Percentiles rank a stretch among this genome's conserved stretches.
These are phyloP conservation scores for Calyptommatus sinebrachiatus DNA, from an alignment of 2,113 vertebrate species.

Conservation along the genomic window DNA sequence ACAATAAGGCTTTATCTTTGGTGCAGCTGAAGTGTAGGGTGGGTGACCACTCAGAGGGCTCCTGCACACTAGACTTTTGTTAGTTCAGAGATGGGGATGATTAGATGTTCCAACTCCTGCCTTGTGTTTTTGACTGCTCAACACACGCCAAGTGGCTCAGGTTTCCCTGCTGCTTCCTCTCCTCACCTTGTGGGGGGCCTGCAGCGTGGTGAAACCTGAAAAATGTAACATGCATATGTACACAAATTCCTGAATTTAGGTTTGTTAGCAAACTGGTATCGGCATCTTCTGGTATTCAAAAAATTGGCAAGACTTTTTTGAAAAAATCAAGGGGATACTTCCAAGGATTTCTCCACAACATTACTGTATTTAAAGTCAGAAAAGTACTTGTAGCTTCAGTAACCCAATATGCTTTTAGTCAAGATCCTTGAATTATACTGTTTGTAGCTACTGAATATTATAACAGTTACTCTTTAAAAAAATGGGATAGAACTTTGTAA, in stretches of 20 bases:
- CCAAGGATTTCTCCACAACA: no score
- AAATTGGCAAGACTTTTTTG: no score
- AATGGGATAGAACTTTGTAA: no score
- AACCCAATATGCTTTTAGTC: no score
- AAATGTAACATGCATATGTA: no score
- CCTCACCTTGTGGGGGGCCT: not conserved
- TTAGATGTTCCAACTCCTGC: conserved; percentile 13
- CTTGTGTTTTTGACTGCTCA: not conserved
- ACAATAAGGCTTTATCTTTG: conserved; percentile 75
- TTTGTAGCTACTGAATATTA: no score
- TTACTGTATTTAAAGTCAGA: no score
- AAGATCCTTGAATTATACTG: no score
- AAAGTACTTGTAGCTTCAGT: no score
- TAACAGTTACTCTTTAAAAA: no score
- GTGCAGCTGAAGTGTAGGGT: conserved; percentile 70
- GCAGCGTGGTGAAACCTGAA: not conserved
- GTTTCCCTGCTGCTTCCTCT: not conserved
- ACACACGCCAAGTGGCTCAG: not conserved
- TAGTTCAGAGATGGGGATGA: not conserved
- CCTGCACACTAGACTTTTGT: conserved; percentile 79
- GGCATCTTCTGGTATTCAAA: not conserved
- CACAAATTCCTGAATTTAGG: not conserved
- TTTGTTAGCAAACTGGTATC: not conserved
- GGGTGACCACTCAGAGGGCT: conserved; percentile 59
- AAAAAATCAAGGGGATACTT: no score